Percentiles rank a stretch among this genome's conserved stretches.
These are phyloP conservation scores for Pelecanoides urinatrix DNA, from an alignment of 2,113 vertebrate species.

Conservation along the genomic window DNA sequence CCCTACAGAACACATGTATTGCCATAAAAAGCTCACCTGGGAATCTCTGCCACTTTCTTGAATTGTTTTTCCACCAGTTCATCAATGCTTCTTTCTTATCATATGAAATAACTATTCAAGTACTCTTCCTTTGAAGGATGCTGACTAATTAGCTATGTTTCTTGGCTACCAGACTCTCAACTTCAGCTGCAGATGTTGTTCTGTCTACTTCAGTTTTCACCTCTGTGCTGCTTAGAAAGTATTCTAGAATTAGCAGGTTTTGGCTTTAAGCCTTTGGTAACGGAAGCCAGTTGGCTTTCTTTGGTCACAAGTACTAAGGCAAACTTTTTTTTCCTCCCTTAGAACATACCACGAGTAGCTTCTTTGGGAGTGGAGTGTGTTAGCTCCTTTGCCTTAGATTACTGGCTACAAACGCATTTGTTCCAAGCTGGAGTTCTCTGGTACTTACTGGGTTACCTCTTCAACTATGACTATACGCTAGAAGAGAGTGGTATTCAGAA, in stretches of 20 bases:
- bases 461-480: slow-evolving; percentile 95
- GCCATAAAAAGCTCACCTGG: not conserved
- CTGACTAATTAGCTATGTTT: not conserved
- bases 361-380: slow-evolving; percentile 90
- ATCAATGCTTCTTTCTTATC: not conserved
- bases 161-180: not conserved
- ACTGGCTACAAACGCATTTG: slow-evolving; percentile 94
- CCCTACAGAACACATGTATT: not conserved
- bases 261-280: not conserved
- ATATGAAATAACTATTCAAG: not conserved
- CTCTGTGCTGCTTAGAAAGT: not conserved
- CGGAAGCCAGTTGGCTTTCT: not conserved
- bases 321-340: not conserved
- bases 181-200: not conserved
- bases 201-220: not conserved
- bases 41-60: not conserved
- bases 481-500: slow-evolving; percentile 97
- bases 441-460: slow-evolving; percentile 92
- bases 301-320: not conserved
- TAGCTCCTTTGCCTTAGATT: slow-evolving; percentile 95
- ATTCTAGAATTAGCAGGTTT: not conserved
- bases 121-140: not conserved
- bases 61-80: not conserved
- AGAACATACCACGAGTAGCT: slow-evolving; percentile 89
- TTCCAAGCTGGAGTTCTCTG: slow-evolving; percentile 95